Percentiles rank a stretch among this genome's conserved stretches.
These are phyloP conservation scores for Himalopsyche anomala DNA, from an alignment of 2,888 invertebrate genomes.

Conservation along the genomic window DNA sequence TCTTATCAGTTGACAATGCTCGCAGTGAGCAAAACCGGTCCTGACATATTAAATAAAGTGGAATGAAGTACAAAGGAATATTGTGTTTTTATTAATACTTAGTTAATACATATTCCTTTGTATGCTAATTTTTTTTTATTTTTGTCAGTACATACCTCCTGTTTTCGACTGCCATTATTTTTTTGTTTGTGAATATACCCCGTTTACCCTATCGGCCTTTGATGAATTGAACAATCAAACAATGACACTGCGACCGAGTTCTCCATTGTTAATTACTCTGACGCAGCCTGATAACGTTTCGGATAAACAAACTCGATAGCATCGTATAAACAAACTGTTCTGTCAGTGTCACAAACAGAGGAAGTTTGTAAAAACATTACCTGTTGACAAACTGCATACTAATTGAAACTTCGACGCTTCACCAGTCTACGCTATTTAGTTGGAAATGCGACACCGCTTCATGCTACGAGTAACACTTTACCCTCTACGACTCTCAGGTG, in stretches of 20 bases:
- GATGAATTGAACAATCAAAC: slow-evolving; percentile 13
- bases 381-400: slow-evolving; percentile 35
- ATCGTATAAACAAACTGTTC: slow-evolving; percentile 1
- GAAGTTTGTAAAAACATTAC: slow-evolving; percentile 31
- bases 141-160: too few species aligned
- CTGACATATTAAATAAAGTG: too few species aligned
- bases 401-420: slow-evolving; percentile 25
- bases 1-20: too few species aligned
- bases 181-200: background rate
- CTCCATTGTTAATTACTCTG: slow-evolving; percentile 1
- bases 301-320: background rate
- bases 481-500: background rate
- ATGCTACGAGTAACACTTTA: background rate
- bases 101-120: too few species aligned
- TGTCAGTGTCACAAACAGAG: background rate
- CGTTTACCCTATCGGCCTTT: background rate
- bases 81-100: too few species aligned
- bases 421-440: background rate
- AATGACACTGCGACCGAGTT: background rate
- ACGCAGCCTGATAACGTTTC: background rate
- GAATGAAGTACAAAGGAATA: too few species aligned
- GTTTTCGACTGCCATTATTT: background rate
- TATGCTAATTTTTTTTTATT: too few species aligned
- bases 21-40: too few species aligned
- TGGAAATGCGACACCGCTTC: background rate